Evolutionary conservation across 2,113 vertebrate species (phyloP), one percentile per base, ranked within the genome.

Genomic region (Neogobius melanostomus): DNA sequence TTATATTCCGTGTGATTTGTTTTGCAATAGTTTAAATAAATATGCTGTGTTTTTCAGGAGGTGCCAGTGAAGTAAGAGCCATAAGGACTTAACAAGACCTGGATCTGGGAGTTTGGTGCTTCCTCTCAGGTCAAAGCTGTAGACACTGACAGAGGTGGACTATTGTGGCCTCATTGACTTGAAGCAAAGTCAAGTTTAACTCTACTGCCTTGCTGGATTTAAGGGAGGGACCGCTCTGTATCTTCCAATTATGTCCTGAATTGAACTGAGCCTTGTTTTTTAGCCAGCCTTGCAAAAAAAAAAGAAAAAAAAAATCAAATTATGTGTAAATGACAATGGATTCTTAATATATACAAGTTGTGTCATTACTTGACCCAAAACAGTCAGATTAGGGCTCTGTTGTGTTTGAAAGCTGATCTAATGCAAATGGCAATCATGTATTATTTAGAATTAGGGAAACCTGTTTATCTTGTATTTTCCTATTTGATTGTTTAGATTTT

Each of bases 341-440:
- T 85, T 59, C 56, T 59, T 83, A 85, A 86, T 86, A 88, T 88
- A 83, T 84, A 80, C 81, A 79, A 75, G 60, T 74, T 44, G 82
- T 79, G 88, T 91, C 88, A 87, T 90, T 84, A 86, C 88, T 90
- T 85, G 82, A 90, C 89, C 83, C 82, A 86, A 89, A 90, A 91
- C 86, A 82, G 86, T 89, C 89, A 80, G 62, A 82, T 85, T 88
- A 79, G 88, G 88, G 83, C 87, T 90, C 85, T 68, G 78, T 89
- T 84, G 81, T 79, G 68, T 81, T 87, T 76, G 72, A 78, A 90
- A 83, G 82, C 81, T 88, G 86, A 88, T 85, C 64, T 90, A 87
- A 87, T 93, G 92, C 92, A 92, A 87, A 91, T 84, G 91, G 90
- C 93, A 93, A 93, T 94, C 91, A 93, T 69, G 71, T 85, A 85